These are phyloP conservation scores for Sesia apiformis DNA, from an alignment of 2,888 invertebrate species.

Conservation along the genomic window DNA sequence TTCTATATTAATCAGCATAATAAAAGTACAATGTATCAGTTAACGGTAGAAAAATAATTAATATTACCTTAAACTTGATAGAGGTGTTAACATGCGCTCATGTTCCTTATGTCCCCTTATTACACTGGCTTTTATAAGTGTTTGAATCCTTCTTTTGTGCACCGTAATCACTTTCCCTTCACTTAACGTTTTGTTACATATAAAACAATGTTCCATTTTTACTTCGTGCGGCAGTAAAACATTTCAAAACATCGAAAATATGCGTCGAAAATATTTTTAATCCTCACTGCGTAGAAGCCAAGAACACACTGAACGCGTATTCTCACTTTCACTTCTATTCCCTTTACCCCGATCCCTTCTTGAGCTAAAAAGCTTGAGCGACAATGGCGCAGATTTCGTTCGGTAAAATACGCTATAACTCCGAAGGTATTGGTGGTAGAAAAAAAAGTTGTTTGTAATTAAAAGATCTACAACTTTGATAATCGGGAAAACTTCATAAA, in stretches of 20 bases:
- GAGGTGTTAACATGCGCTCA: background rate
- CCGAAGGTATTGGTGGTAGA: too few species aligned
- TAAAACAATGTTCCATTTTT: conserved; percentile 2
- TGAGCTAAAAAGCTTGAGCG: too few species aligned
- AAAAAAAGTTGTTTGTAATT: too few species aligned
- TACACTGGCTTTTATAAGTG: background rate
- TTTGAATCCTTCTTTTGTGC: conserved; percentile 1
- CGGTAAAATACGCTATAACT: too few species aligned
- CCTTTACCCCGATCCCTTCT: background rate
- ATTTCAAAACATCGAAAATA: background rate
- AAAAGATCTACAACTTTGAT: too few species aligned
- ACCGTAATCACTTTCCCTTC: conserved; percentile 2
- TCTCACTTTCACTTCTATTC: background rate
- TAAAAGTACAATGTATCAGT: too few species aligned
- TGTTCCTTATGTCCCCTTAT: background rate
- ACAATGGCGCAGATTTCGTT: too few species aligned
- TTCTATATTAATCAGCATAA: too few species aligned
- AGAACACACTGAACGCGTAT: background rate
- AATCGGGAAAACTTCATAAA: too few species aligned
- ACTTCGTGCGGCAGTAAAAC: background rate
- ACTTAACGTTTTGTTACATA: conserved; percentile 2
- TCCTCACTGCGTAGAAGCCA: background rate
- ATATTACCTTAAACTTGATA: background rate
- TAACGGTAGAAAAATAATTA: too few species aligned
- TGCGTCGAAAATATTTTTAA: background rate